These are phyloP conservation scores for Choloepus hoffmanni DNA, from an alignment of 2,113 vertebrate genomes.

Conservation along the genomic window DNA sequence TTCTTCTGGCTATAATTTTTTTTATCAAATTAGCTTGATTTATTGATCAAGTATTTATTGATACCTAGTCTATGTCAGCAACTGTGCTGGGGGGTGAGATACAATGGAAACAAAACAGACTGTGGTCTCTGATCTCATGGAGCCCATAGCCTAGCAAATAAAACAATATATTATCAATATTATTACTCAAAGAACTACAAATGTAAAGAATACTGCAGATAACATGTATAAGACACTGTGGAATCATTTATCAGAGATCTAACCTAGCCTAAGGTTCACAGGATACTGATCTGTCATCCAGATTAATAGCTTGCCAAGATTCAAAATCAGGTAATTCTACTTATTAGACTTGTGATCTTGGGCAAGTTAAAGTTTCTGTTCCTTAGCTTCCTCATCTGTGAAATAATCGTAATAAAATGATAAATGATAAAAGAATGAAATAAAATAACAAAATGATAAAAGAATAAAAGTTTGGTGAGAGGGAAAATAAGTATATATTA, in stretches of 20 bases:
- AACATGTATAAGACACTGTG: rapidly evolving
- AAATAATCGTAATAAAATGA: too few species aligned
- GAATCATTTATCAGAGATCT: background rate
- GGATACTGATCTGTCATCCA: rapidly evolving
- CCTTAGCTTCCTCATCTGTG: background rate
- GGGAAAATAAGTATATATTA: background rate
- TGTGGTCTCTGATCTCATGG: rapidly evolving
- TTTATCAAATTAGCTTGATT: background rate
- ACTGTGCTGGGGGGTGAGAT: rapidly evolving
- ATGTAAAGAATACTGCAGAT: background rate
- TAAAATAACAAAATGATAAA: background rate
- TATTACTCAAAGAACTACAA: background rate
- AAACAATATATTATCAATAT: too few species aligned
- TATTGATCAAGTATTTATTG: background rate
- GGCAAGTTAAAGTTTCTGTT: too few species aligned
- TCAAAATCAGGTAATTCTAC: background rate
- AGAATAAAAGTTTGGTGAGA: background rate
- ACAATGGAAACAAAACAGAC: background rate
- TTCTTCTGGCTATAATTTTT: background rate
- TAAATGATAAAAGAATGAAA: background rate
- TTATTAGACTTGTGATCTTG: rapidly evolving
- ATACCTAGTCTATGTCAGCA: background rate
- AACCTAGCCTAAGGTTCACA: too few species aligned
- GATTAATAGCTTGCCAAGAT: background rate
- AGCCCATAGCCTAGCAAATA: background rate